These are phyloP conservation scores for Teleiodes luculella DNA, from an alignment of 2,888 invertebrate genomes.

Conservation along the genomic window DNA sequence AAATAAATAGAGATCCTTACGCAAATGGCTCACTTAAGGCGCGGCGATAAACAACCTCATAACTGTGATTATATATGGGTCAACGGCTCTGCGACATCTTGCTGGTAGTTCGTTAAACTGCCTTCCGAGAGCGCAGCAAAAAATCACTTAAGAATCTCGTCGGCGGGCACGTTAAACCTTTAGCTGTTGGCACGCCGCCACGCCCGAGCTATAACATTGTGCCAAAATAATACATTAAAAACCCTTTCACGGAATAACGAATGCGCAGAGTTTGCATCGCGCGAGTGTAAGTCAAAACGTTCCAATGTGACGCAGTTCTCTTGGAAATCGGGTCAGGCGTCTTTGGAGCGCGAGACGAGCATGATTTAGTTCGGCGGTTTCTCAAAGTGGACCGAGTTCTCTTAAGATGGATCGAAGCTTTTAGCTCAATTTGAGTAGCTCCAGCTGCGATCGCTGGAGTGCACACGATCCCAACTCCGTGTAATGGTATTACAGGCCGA, in stretches of 20 bases:
- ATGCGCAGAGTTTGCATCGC: conserved; percentile 53
- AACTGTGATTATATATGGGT: conserved; percentile 65
- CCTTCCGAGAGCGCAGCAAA: conserved; percentile 55
- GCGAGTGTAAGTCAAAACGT: conserved; percentile 40
- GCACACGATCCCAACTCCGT: conserved; percentile 32
- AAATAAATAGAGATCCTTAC: conserved; percentile 37
- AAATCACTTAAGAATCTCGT: conserved; percentile 70
- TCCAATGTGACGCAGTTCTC: conserved; percentile 41
- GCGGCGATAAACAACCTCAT: conserved; percentile 54
- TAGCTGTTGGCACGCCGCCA: conserved; percentile 65
- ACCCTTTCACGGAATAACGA: conserved; percentile 57
- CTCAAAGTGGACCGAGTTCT: conserved; percentile 64
- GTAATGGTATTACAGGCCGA: conserved; percentile 51
- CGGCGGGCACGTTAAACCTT: conserved; percentile 66
- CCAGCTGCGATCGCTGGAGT: conserved; percentile 25
- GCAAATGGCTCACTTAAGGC: conserved; percentile 48
- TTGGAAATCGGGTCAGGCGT: conserved; percentile 61
- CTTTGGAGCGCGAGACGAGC: conserved; percentile 43
- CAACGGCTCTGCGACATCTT: conserved; percentile 65
- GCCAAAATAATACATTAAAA: conserved; percentile 75
- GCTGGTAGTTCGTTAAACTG: conserved; percentile 67
- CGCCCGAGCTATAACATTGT: conserved; percentile 52
- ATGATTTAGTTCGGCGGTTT: conserved; percentile 64
- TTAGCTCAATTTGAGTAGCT: conserved; percentile 66
- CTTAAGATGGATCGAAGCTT: conserved; percentile 71